Percentiles rank a stretch among this genome's conserved stretches.
phyloP scores from a whole-genome alignment of 2,888 invertebrate genomes.

The Ophion costatus region DNA sequence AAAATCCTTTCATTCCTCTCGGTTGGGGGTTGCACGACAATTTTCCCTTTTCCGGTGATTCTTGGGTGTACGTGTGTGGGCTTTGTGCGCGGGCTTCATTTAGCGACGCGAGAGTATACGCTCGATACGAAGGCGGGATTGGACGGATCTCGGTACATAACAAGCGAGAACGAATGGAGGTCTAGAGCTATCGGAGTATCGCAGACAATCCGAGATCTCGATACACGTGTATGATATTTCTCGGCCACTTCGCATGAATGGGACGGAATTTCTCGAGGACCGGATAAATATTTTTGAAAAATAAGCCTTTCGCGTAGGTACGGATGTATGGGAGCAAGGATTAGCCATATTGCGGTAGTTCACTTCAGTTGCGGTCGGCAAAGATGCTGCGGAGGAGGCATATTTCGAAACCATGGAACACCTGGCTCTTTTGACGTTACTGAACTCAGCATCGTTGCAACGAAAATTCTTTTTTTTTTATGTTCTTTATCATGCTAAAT shows the following conservation, averaged over 20 bases:
- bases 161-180: too few relatives aligned
- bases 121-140: not conserved
- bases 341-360: not conserved
- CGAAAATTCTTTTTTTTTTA: too few relatives aligned
- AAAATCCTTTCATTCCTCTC: conserved; percentile 49
- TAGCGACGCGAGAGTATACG: not conserved
- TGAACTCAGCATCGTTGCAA: too few relatives aligned
- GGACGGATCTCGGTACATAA: too few relatives aligned
- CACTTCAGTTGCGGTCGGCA: too few relatives aligned
- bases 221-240: not conserved
- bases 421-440: too few relatives aligned
- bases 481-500: too few relatives aligned
- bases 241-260: not conserved
- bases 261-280: not conserved
- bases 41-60: not conserved
- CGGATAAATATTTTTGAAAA: conserved; percentile 2
- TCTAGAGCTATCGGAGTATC: too few relatives aligned
- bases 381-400: not conserved
- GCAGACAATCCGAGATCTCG: not conserved
- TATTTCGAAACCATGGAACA: too few relatives aligned
- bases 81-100: not conserved
- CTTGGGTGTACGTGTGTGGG: not conserved
- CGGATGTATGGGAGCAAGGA: not conserved
- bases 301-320: conserved; percentile 1
- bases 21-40: conserved; percentile 14